A percentile compares a stretch with the other conserved stretches of the same genome.
Evolutionary conservation across 2,797 vertebrate genomes (phyloP).

Genomic region (Stomatorhinus walkeri): DNA sequence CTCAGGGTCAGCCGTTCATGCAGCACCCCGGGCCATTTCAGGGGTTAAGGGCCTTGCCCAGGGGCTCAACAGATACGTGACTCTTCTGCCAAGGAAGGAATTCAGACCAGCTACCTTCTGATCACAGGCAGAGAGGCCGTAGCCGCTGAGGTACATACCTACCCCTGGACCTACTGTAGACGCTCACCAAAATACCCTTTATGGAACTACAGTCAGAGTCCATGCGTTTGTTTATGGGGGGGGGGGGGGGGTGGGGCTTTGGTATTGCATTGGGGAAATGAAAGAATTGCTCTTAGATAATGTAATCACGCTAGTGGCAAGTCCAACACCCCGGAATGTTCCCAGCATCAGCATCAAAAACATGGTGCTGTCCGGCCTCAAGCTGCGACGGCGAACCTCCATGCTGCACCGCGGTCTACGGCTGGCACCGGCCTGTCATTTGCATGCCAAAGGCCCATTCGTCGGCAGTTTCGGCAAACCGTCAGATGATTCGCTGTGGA

Average conservation of each 20-base stretch:
- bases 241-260: neutral
- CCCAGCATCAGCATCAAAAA: neutral
- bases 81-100: neutral
- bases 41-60: neutral
- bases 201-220: neutral
- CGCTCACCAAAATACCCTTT: neutral
- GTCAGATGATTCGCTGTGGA: neutral
- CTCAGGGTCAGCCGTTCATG: neutral
- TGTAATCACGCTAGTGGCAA: neutral
- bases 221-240: neutral
- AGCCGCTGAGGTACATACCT: neutral
- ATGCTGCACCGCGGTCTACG: neutral
- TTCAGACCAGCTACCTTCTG: neutral
- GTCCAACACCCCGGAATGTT: neutral
- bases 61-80: neutral
- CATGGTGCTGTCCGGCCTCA: neutral
- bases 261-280: neutral
- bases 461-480: neutral
- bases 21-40: neutral
- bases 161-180: neutral
- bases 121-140: neutral
- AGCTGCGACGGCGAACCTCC: neutral
- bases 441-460: neutral
- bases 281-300: neutral
- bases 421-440: neutral